Conservation (phyloP, 2,888 invertebrate genomes). For the Scaeva pyrastri region DNA sequence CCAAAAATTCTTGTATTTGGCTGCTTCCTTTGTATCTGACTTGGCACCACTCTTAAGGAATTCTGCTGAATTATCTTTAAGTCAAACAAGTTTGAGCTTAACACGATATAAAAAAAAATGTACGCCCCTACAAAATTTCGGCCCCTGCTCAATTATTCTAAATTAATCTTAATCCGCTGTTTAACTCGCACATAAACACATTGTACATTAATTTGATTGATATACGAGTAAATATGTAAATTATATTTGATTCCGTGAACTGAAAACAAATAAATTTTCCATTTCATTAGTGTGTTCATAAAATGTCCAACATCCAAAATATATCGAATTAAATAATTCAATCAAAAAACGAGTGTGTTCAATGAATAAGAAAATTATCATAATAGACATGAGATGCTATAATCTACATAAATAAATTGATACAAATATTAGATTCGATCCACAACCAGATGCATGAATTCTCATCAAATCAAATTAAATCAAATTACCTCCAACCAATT, state of each 20-base stretch:
- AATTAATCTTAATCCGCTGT: too few species aligned
- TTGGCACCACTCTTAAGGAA: too few species aligned
- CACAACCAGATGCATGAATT: conserved; percentile 27
- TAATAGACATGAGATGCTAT: neutral
- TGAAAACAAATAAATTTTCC: conserved; percentile 6
- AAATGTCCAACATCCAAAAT: neutral
- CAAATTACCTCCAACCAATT: neutral
- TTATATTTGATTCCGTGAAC: conserved; percentile 8
- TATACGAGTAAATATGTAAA: neutral
- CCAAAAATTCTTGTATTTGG: too few species aligned
- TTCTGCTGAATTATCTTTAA: too few species aligned
- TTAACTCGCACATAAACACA: too few species aligned
- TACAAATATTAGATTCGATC: too few species aligned
- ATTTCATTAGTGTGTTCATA: neutral
- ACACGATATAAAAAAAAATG: too few species aligned
- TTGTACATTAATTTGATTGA: too few species aligned
- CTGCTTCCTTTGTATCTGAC: too few species aligned
- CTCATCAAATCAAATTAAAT: conserved; percentile 17
- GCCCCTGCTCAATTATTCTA: too few species aligned
- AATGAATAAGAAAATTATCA: conserved; percentile 21
- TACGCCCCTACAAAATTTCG: too few species aligned
- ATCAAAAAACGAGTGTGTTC: neutral
- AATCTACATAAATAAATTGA: conserved; percentile 1
- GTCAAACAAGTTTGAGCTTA: too few species aligned
- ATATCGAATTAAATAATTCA: neutral